These are phyloP conservation scores for Phoebastria nigripes DNA, from an alignment of 2,797 vertebrate species.

Conservation along the genomic window DNA sequence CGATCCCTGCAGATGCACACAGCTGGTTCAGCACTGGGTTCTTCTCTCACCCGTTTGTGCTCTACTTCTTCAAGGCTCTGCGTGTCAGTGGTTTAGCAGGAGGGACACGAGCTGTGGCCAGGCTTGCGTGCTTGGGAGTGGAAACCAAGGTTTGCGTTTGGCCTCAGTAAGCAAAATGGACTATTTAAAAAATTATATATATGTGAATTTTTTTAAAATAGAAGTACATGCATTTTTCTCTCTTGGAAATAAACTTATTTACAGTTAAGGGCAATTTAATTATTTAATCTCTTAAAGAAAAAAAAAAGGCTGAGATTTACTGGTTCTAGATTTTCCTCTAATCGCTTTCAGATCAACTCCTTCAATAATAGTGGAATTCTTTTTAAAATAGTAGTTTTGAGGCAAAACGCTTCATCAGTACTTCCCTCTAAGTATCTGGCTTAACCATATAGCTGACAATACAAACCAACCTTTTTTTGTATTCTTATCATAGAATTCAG, in stretches of 20 bases:
- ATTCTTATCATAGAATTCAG: neutral
- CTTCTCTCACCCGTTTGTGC: neutral
- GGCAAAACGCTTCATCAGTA: neutral
- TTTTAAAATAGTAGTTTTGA: neutral
- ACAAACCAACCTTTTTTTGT: neutral
- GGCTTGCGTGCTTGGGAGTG: neutral
- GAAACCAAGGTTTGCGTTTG: neutral
- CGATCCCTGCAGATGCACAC: neutral
- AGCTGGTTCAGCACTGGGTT: neutral
- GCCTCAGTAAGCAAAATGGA: neutral
- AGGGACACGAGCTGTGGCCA: neutral
- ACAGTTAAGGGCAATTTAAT: neutral
- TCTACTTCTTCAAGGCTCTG: neutral
- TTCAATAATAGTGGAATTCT: neutral
- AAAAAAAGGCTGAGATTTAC: neutral
- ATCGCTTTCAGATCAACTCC: neutral
- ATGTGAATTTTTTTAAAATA: neutral
- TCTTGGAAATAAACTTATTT: neutral
- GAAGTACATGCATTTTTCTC: neutral
- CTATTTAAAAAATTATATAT: neutral
- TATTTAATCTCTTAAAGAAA: neutral
- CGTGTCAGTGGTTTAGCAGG: neutral
- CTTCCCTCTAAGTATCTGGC: neutral
- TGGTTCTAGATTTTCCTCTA: neutral
- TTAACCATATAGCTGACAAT: neutral